phyloP scores from a whole-genome alignment of 2,113 vertebrate genomes.

The Rhinoderma darwinii region DNA sequence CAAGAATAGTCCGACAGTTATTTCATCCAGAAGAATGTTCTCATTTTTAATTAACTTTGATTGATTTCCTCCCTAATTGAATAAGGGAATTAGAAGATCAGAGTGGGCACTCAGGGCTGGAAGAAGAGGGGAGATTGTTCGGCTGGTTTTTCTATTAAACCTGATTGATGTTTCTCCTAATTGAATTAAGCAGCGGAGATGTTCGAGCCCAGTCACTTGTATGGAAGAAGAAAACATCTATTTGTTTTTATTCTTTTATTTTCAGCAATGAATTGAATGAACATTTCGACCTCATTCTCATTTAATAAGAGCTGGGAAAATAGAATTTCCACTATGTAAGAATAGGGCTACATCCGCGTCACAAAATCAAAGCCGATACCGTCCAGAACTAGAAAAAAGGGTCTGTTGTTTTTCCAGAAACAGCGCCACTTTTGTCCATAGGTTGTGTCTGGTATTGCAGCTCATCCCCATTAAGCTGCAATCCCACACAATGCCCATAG shows the following conservation, averaged over 20 bases:
- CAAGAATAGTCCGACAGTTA: not conserved
- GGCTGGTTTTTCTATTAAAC: not conserved
- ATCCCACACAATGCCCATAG: too few species aligned
- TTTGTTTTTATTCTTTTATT: not conserved
- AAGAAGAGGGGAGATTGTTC: not conserved
- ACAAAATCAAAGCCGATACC: too few species aligned
- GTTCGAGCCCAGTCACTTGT: conserved; percentile 4
- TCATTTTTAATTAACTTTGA: conserved; percentile 40
- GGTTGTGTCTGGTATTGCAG: too few species aligned
- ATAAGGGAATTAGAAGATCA: conserved; percentile 40
- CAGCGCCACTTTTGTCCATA: too few species aligned
- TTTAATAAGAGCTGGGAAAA: not conserved
- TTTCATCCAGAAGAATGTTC: conserved; percentile 17
- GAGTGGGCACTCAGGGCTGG: not conserved
- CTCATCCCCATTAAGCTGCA: too few species aligned
- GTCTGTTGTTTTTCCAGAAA: too few species aligned
- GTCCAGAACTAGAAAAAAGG: too few species aligned
- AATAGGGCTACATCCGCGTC: not conserved
- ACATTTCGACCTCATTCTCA: not conserved
- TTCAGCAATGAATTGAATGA: not conserved
- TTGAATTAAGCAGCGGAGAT: conserved; percentile 30
- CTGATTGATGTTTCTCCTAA: conserved; percentile 28
- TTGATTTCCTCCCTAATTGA: conserved; percentile 26
- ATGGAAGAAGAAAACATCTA: not conserved
- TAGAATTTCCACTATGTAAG: not conserved